Conservation (phyloP, 2,113 vertebrate species). For the Parus major region DNA sequence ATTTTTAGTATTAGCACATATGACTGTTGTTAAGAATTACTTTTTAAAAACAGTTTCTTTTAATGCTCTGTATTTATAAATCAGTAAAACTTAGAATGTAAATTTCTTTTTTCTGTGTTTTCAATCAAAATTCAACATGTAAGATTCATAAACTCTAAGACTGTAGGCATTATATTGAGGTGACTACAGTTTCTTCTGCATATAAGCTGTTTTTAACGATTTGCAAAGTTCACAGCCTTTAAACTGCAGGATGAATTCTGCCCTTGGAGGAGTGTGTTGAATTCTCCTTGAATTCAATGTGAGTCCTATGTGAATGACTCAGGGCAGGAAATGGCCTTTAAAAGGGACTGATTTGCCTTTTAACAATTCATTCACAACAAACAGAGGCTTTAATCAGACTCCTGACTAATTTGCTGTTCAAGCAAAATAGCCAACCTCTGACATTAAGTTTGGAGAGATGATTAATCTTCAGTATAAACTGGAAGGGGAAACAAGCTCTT, state of each 20-base stretch:
- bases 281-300: neutral
- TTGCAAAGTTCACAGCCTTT: neutral
- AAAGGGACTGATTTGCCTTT: neutral
- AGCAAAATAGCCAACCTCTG: neutral
- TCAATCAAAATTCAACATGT: neutral
- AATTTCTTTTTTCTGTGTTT: neutral
- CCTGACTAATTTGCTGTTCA: constrained; percentile 11
- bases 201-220: neutral
- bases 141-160: neutral
- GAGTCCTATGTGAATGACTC: neutral
- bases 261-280: neutral
- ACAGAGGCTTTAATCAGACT: neutral
- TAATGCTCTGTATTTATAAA: neutral
- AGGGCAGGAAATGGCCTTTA: constrained; percentile 15
- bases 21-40: neutral
- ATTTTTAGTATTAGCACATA: neutral
- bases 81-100: neutral
- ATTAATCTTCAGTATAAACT: neutral
- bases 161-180: neutral
- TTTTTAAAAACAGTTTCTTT: neutral
- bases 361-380: neutral
- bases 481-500: neutral
- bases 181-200: neutral
- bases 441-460: neutral
- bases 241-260: neutral